phyloP scores from a whole-genome alignment of 2,113 vertebrate species.

The Corythoichthys haematopterus region DNA sequence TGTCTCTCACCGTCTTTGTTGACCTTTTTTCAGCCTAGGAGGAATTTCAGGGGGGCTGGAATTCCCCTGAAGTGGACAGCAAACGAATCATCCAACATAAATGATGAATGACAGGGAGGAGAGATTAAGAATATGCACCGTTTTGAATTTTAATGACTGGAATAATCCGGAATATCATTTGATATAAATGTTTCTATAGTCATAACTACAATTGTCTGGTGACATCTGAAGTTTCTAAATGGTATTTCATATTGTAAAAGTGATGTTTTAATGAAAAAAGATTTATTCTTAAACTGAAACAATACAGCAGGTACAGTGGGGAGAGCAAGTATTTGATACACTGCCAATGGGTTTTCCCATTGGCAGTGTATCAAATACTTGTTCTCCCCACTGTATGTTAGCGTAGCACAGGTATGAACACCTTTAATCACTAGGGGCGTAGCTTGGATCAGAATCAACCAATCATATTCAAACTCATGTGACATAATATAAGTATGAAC shows the following conservation, averaged over 20 bases:
- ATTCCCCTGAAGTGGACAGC: slow-evolving; percentile 44
- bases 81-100: neutral
- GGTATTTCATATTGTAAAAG: too few relatives aligned
- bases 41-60: slow-evolving; percentile 53
- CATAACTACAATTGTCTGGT: neutral
- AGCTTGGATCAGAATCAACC: neutral
- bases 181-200: neutral
- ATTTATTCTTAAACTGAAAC: neutral
- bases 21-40: slow-evolving; percentile 66
- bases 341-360: too few relatives aligned
- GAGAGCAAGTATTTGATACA: too few relatives aligned
- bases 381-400: too few relatives aligned
- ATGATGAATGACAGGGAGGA: slow-evolving; percentile 26
- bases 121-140: slow-evolving; percentile 39
- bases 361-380: too few relatives aligned
- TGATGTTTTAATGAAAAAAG: too few relatives aligned
- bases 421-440: neutral
- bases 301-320: too few relatives aligned
- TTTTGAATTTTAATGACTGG: slow-evolving; percentile 31
- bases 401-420: neutral
- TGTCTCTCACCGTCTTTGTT: slow-evolving; percentile 69
- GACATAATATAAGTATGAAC: too few relatives aligned
- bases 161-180: neutral
- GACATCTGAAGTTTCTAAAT: neutral
- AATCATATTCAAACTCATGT: too few relatives aligned